These are phyloP conservation scores for Stichodactyla mertensii DNA, from an alignment of 64 coral and sea anemone species.

Conservation along the genomic window DNA sequence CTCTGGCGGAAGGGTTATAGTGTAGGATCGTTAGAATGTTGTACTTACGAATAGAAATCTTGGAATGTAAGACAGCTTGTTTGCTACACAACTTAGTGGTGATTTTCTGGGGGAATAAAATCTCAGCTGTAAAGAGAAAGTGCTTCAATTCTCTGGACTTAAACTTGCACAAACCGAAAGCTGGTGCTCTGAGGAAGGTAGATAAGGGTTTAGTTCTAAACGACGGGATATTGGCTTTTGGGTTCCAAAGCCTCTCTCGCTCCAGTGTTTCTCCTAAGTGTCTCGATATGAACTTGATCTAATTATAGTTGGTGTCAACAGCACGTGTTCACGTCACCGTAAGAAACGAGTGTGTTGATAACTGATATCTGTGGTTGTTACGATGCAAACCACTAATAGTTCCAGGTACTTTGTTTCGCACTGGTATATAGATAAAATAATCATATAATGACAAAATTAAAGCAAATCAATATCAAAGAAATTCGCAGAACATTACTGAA, in stretches of 20 bases:
- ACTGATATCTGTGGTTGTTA: background rate
- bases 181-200: background rate
- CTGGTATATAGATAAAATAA: no score
- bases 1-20: no score
- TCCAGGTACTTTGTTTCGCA: background rate
- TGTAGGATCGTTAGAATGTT: no score
- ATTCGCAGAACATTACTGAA: no score
- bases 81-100: no score
- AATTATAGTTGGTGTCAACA: constrained; percentile 3
- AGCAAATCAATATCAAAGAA: background rate
- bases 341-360: background rate
- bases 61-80: no score
- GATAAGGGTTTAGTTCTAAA: background rate
- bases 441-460: background rate
- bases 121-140: no score
- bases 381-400: background rate
- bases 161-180: no score
- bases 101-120: no score
- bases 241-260: no score
- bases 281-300: background rate
- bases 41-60: no score
- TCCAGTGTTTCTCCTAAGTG: background rate
- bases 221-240: background rate
- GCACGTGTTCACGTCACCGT: background rate
- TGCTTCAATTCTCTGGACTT: no score